Evolutionary conservation across 2,113 vertebrate species (phyloP).

Genomic region (Fulmarus glacialis): DNA sequence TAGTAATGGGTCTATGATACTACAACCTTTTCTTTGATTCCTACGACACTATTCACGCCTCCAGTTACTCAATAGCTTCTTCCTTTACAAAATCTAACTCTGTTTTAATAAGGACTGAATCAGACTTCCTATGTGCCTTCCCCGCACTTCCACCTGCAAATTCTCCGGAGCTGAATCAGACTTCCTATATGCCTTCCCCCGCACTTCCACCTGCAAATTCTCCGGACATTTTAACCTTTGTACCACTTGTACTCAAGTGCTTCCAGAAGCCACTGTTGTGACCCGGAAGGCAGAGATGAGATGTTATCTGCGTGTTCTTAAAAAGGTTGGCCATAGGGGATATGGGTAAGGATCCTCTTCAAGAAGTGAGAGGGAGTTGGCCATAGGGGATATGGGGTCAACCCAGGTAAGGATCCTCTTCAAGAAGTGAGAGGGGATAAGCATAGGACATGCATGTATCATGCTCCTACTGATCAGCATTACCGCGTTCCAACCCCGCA

Average conservation of each 20-base stretch:
- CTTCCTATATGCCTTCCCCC: not conserved
- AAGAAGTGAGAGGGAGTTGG: not conserved
- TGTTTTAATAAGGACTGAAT: not conserved
- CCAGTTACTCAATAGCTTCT: not conserved
- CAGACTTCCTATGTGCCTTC: not conserved
- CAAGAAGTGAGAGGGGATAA: not conserved
- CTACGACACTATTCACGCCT: accelerated
- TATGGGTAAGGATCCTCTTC: not conserved
- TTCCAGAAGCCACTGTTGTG: not conserved
- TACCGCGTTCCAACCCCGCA: not conserved
- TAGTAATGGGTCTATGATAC: not conserved
- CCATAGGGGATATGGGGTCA: accelerated
- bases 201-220: not conserved
- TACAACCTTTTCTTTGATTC: not conserved
- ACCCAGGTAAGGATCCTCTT: not conserved
- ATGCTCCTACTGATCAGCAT: not conserved
- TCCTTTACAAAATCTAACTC: not conserved
- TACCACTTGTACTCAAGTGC: not conserved
- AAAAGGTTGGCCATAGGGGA: not conserved
- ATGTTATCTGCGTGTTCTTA: not conserved
- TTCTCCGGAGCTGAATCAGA: not conserved
- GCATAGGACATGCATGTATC: accelerated
- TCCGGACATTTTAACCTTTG: not conserved
- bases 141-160: not conserved
- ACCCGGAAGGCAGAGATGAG: not conserved